Evolutionary conservation across 2,113 vertebrate species (phyloP), one percentile per base, ranked within the genome.

Genomic region (Athene cunicularia): DNA sequence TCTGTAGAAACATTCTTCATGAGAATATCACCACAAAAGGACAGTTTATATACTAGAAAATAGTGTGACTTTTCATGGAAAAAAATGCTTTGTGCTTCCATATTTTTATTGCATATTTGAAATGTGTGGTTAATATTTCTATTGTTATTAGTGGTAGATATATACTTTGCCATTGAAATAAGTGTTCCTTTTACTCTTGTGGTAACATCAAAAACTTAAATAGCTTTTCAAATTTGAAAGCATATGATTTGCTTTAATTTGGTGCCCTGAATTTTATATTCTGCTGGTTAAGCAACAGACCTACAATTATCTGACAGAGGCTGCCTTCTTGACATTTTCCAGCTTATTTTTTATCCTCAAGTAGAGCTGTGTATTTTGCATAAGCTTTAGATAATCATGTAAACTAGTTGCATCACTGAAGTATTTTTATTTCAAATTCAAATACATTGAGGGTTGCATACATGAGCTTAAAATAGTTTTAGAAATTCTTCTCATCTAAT

Each of bases 261-360:
- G 26, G 16, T 82, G 45, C 41, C 52, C 41, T 77, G 63, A 62
- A 88, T 85, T 92, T 88, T 88, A 45, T 66, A 79, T 95, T 96
- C 86, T 82, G n/a, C 63, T 93, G 63, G 72, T 94, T 86, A 93
- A 94, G 90, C 75, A 86, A n/a, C 41, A 92, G 82, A 86, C 72
- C 55, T 92, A 55, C 75, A 86, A 83, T 93, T 94, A 90, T 83
- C 68, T 92, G 74, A 66, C 56, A 95, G 90, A 88, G 73, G 63
- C 66, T 93, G 68, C 75, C 82, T 88, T 90, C 91, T 95, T 96
- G 96, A 95, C 95, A 93, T 97, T 96, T 97, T 83, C 45, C 41
- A 80, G 82, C 32, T 90, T 84, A 73, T 70, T 94, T 96, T 90
- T 95, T 47, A 72, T 73, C 72, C 85, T 90, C 67, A 92, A 93